Base-by-base conservation (phyloP, 2,113 vertebrate genomes). In the Takifugu bimaculatus region DNA sequence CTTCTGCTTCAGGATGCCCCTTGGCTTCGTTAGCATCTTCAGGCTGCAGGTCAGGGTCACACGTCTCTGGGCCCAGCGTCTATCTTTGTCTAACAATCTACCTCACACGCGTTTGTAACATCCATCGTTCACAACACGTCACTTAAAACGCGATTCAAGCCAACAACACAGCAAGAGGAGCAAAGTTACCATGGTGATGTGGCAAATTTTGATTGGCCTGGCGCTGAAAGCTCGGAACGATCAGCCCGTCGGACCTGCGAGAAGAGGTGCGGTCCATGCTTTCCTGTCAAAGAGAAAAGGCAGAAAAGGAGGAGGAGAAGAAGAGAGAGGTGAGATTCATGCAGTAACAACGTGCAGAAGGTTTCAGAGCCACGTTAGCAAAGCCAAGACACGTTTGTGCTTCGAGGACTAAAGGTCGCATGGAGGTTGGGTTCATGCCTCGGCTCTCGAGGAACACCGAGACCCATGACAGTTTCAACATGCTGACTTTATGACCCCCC, bases 241-340 rank as follows among this genome's bases (percentile, higher is more conserved):
- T 89, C 69, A 92, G 88, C 61, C 92, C 89, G 5, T 90, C 78
- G 0, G 92, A 84, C 68, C 88, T 82, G 63, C 74, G 91, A 74
- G 92, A 69, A 0, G 94, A 86, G 27, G 91, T 80, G 80, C 88
- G 92, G 82, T 96, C 94, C 89, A 93, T 94, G 84, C 90, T 93
- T 80, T 94, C 95, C 96, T 97, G 85, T 81, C 15, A 64, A 72
- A 58, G 65, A 59, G 57, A n/a, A 29, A 39, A 54, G 13, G 53
- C 52, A 65, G 58, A 44, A 52, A 10, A 39, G 35, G 9, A 39
- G 7, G 4, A 7, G 35, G 51, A 9, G 54, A 63, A 54, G 57
- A n/a, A 29, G 39, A 51, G 51, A 12, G 54, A 51, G 3, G n/a
- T 7, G n/a, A 60, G 44, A 1, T 45, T 5, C 32, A 64, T 50